phyloP scores from a whole-genome alignment of 23 tunicate genomes.

The Diplosoma virens region DNA sequence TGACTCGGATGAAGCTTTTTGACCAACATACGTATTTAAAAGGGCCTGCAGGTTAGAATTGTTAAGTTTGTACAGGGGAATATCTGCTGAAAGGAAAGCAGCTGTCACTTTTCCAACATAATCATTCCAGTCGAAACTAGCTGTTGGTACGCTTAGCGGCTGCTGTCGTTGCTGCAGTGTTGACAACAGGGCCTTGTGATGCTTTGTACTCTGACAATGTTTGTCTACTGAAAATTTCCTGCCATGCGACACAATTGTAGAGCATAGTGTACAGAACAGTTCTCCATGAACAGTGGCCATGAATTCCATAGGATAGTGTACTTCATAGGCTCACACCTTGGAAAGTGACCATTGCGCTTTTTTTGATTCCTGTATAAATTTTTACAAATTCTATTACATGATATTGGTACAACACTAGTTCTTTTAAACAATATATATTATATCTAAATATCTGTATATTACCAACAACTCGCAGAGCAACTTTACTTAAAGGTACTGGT shows the following conservation, averaged over 20 bases:
- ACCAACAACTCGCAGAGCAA: no score
- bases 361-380: slow-evolving; percentile 40
- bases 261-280: slow-evolving; percentile 38
- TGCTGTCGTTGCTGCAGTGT: no score
- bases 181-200: no score
- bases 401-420: not conserved
- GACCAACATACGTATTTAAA: slow-evolving; percentile 5
- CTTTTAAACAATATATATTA: not conserved
- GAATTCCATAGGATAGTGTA: slow-evolving; percentile 36
- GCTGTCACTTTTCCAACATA: no score
- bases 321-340: slow-evolving; percentile 29
- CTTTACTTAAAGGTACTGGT: no score
- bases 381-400: not conserved
- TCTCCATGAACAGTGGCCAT: slow-evolving; percentile 40
- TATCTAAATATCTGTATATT: no score
- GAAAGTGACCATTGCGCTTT: slow-evolving; percentile 37
- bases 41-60: slow-evolving; percentile 18
- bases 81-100: no score
- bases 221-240: no score
- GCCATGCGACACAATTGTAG: slow-evolving; percentile 49
- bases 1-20: slow-evolving; percentile 18
- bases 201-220: no score
- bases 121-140: slow-evolving; percentile 18
- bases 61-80: no score
- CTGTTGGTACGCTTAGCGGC: slow-evolving; percentile 11